phyloP scores from a whole-genome alignment of 2,797 vertebrate genomes.

The Cottoperca gobio region DNA sequence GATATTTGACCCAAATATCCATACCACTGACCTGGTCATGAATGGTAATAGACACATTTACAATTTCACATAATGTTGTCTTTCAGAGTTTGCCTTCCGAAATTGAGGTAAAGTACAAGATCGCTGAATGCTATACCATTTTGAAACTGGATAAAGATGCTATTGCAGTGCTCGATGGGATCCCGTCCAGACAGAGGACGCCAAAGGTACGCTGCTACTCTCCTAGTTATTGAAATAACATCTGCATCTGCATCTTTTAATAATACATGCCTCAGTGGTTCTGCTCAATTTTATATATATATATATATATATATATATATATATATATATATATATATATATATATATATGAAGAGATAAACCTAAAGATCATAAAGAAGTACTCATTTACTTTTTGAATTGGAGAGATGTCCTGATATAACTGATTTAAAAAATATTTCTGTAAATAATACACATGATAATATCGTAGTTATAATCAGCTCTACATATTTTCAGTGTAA shows the following conservation, averaged over 20 bases:
- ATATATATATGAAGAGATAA: no score
- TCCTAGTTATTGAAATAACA: not conserved
- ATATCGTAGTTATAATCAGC: no score
- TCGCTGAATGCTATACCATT: constrained; percentile 99
- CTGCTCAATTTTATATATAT: no score
- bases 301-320: no score
- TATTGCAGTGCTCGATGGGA: constrained; percentile 97
- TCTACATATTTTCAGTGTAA: no score
- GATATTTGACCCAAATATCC: not conserved
- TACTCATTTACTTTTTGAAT: not conserved
- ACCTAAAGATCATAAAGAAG: not conserved
- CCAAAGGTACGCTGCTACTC: constrained; percentile 87
- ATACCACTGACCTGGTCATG: not conserved
- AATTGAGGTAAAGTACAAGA: constrained; percentile 99
- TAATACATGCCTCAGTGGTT: no score
- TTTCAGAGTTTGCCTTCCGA: constrained; percentile 95
- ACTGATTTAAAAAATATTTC: no score
- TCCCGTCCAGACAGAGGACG: constrained; percentile 97
- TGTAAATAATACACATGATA: no score
- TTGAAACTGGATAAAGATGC: constrained; percentile 98
- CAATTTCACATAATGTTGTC: not conserved
- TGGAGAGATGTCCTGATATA: no score
- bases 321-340: no score
- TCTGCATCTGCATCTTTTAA: not conserved
- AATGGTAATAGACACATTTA: not conserved